Percentiles rank a stretch among this genome's conserved stretches.
Conservation (phyloP, 2,797 vertebrate species). For the Neosalanx taihuensis region DNA sequence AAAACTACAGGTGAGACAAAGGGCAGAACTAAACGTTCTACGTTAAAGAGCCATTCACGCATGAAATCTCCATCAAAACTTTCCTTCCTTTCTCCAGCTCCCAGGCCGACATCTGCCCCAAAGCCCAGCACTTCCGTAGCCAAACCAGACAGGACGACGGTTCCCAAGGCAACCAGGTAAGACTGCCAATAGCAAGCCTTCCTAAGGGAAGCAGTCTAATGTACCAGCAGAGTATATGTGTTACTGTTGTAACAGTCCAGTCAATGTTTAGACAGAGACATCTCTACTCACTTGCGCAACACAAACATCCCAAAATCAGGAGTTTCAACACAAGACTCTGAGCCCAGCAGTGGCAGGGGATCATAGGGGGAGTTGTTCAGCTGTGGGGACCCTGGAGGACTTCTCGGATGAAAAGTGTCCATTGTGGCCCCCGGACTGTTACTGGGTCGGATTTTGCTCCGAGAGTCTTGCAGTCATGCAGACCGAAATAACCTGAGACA, state of each 20-base stretch:
- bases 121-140: slow-evolving; percentile 28
- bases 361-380: slow-evolving; percentile 33
- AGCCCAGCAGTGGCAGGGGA: no score
- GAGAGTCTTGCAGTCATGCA: slow-evolving; percentile 53
- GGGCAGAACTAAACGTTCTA: no score
- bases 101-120: slow-evolving; percentile 35
- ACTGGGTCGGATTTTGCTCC: slow-evolving; percentile 55
- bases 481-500: slow-evolving; percentile 59
- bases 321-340: neutral
- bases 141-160: slow-evolving; percentile 41
- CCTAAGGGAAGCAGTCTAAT: neutral
- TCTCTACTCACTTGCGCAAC: neutral
- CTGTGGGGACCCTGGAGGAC: slow-evolving; percentile 34
- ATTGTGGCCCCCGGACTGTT: slow-evolving; percentile 45
- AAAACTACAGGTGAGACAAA: slow-evolving; percentile 60
- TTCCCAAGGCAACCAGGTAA: slow-evolving; percentile 70
- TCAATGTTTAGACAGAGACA: neutral
- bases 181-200: slow-evolving; percentile 1
- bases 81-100: slow-evolving; percentile 23
- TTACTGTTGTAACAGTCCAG: neutral
- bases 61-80: neutral
- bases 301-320: slow-evolving; percentile 14
- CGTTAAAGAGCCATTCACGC: no score
- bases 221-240: neutral
- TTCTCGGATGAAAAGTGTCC: slow-evolving; percentile 33